Evolutionary conservation across 2,797 vertebrate species (phyloP).

Genomic region (Hirundo rustica): DNA sequence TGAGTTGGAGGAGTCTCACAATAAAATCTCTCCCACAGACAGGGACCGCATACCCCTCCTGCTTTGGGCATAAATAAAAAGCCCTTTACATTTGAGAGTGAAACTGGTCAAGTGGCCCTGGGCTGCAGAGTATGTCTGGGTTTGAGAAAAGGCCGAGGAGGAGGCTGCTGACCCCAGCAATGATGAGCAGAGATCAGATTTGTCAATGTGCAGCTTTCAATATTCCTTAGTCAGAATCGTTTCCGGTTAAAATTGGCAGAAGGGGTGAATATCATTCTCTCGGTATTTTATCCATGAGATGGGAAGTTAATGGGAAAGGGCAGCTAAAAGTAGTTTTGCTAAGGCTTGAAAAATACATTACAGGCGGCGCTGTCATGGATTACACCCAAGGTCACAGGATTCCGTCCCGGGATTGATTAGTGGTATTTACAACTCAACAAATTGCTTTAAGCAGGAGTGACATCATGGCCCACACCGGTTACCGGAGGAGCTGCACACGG

Average conservation of each 20-base stretch:
- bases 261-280: slow-evolving; percentile 28
- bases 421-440: slow-evolving; percentile 58
- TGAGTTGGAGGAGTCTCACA: background rate
- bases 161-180: background rate
- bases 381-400: slow-evolving; percentile 30
- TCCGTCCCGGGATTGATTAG: slow-evolving; percentile 44
- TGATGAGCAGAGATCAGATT: background rate
- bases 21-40: background rate
- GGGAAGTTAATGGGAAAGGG: slow-evolving; percentile 52
- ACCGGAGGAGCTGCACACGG: background rate
- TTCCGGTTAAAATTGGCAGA: slow-evolving; percentile 39
- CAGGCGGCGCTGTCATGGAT: background rate
- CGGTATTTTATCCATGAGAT: slow-evolving; percentile 32
- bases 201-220: background rate
- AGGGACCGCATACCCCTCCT: background rate
- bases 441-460: slow-evolving; percentile 26
- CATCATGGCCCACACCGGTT: background rate
- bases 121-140: background rate
- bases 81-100: background rate
- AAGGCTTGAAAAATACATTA: slow-evolving; percentile 51
- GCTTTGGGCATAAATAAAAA: background rate
- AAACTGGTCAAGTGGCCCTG: background rate
- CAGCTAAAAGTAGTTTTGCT: slow-evolving; percentile 41
- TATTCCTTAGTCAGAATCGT: background rate
- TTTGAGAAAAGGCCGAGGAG: background rate